Conservation (phyloP, 1,140 invertebrate genomes). For the Formica selysi region DNA sequence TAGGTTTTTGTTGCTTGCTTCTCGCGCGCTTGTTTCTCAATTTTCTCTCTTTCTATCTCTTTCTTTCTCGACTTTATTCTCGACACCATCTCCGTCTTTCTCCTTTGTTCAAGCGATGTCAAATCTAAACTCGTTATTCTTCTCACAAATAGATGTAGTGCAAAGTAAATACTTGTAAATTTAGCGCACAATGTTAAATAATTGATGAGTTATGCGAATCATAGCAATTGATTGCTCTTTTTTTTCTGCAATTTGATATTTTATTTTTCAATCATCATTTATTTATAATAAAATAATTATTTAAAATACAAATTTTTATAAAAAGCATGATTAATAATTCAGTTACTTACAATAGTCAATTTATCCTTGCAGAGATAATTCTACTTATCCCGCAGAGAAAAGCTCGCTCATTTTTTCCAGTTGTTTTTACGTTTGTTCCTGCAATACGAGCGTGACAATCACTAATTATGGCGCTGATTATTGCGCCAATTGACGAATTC, state of each 20-base stretch:
- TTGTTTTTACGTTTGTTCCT: constrained; percentile 22
- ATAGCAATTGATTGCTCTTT: constrained; percentile 72
- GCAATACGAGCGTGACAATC: constrained; percentile 35
- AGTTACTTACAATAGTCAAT: not conserved
- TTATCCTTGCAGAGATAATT: not conserved
- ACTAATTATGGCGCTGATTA: constrained; percentile 49
- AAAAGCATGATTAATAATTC: not conserved
- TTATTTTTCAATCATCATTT: constrained; percentile 26
- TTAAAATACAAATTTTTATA: not conserved
- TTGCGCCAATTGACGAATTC: constrained; percentile 37
- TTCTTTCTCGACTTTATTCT: not conserved
- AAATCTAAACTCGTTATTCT: constrained; percentile 53
- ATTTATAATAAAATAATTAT: constrained; percentile 13
- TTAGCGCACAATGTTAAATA: constrained; percentile 86
- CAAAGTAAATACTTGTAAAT: constrained; percentile 85
- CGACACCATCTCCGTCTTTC: not conserved
- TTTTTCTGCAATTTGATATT: constrained; percentile 23
- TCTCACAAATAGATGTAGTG: constrained; percentile 39
- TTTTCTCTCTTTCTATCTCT: constrained; percentile 37
- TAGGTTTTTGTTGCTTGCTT: constrained; percentile 43
- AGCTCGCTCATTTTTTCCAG: not conserved
- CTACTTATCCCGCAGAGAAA: not conserved
- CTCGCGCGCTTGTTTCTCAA: not conserved
- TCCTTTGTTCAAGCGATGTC: constrained; percentile 7
- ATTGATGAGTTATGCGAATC: constrained; percentile 84